Evolutionary conservation across 1,140 invertebrate species (phyloP), one percentile per base, ranked within the genome.

Genomic region (Tetramorium alpestre): DNA sequence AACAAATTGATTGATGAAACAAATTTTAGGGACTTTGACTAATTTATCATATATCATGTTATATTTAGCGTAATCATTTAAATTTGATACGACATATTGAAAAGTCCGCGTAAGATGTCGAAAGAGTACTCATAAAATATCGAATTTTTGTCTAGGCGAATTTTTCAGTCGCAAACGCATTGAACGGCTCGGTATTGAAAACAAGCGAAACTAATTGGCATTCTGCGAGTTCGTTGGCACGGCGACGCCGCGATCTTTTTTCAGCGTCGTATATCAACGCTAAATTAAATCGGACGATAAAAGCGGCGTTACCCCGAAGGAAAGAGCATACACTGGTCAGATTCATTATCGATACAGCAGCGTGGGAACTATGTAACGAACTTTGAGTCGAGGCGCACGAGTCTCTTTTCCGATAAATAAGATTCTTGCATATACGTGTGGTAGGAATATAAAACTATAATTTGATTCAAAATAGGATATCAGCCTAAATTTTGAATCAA

Each of bases 271-370:
- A 81, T 81, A 70, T 81, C 78, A 81, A 38, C 78, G 78, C 16
- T 81, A 72, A 81, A 81, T 81, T 81, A 72, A 81, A 81, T 81
- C 64, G 78, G 25, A 81, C 65, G 78, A 81, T 72, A 81, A 81
- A 81, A 72, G 78, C 78, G 16, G 33, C 73, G 38, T 76, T 60
- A 60, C 38, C 33, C 22, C 67, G 38, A 33, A 41, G 78, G 38
- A 72, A 18, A 38, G 78, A 81, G 41, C 65, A 49, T 54, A 65
- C 73, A 33, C 78, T 54, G 38, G 78, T 72, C 65, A 72, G 65
- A 81, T 81, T 81, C 78, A 81, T 81, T 81, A 72, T 25, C 38
- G 78, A 81, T 72, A 81, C 78, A 44, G 22, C 65, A 65, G 78
- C 78, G 78, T 81, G 78, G 78, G 78, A 81, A 81, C 51, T 72